Evolutionary conservation across 2,113 vertebrate species (phyloP), one percentile per base, ranked within the genome.

Genomic region (Rhodinocichla rosea): DNA sequence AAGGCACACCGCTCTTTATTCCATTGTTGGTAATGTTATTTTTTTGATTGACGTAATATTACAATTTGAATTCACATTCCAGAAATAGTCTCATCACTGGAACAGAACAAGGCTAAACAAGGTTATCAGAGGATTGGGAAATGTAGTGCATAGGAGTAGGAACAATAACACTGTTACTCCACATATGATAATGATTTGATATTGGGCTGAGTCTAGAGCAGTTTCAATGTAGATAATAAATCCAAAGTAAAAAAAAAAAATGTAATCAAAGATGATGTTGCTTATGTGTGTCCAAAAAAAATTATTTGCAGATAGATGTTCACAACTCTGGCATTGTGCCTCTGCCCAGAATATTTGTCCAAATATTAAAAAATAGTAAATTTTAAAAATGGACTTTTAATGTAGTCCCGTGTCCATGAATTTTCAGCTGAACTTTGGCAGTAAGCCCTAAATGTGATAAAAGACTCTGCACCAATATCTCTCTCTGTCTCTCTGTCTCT

Each of bases 361-460:
- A 93, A 94, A 67, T 74, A 80, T 76, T 86, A n/a, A 64, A 95
- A 91, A 65, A 42, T 5, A 77, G 44, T 95, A 90, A 91, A 94
- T 90, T 12, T 24, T 13, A 92, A 90, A 94, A 83, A 85, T 62
- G 30, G 69, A 69, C 13, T 88, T 87, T 87, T 47, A 90, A 56
- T 71, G 37, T 52, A 83, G 45, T 78, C 64, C 27, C 0, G 0
- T 74, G 68, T 86, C 92, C 55, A 60, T 86, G 60, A 88, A 63
- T 90, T 86, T 94, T 91, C 88, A 90, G 32, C 73, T 86, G 50
- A 77, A 44, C 73, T 88, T 90, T 92, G 94, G 87, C 95, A 95
- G 74, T 57, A 86, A 90, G 39, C 68, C 93, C 76, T 77, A 37
- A 79, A 57, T 32, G 52, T 70, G 82, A 85, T 90, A 83, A 83